Evolutionary conservation across 2,113 vertebrate species (phyloP).

Genomic region (Epinephelus fuscoguttatus): DNA sequence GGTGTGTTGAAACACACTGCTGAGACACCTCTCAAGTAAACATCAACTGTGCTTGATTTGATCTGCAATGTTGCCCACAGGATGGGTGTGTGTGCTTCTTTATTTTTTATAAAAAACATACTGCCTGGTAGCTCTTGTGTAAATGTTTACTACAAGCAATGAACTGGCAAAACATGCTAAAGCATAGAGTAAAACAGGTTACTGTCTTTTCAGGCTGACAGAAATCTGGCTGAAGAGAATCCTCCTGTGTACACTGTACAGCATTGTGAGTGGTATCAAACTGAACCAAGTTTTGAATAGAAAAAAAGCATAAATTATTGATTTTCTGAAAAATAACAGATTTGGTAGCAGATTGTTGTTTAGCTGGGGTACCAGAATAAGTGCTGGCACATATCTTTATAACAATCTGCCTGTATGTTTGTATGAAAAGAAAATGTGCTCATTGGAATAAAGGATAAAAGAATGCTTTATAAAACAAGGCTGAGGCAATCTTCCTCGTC

Average conservation of each 20-base stretch:
- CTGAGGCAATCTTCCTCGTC: constrained; percentile 8
- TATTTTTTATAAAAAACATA: constrained; percentile 12
- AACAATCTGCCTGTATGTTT: constrained; percentile 20
- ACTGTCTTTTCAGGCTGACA: background rate
- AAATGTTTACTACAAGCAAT: constrained; percentile 10
- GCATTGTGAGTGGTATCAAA: background rate
- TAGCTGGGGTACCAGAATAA: constrained; percentile 1
- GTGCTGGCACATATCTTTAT: constrained; percentile 7
- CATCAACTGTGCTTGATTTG: constrained; percentile 54
- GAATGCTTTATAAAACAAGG: background rate
- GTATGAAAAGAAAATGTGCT: constrained; percentile 36
- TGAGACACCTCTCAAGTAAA: constrained; percentile 64
- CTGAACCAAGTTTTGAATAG: constrained; percentile 1
- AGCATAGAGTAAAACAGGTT: background rate
- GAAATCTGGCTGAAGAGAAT: constrained; percentile 19
- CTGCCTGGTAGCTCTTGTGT: background rate
- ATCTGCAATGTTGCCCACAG: constrained; percentile 48
- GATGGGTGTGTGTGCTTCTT: constrained; percentile 31
- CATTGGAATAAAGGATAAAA: constrained; percentile 14
- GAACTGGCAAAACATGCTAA: background rate
- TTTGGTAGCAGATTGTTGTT: constrained; percentile 39
- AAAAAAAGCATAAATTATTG: constrained; percentile 30
- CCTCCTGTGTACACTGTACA: background rate
- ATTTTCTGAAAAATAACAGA: constrained; percentile 47
- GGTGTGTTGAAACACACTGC: constrained; percentile 58